These are phyloP conservation scores for Monochamus saltuarius DNA, from an alignment of 1,140 invertebrate species.

Conservation along the genomic window DNA sequence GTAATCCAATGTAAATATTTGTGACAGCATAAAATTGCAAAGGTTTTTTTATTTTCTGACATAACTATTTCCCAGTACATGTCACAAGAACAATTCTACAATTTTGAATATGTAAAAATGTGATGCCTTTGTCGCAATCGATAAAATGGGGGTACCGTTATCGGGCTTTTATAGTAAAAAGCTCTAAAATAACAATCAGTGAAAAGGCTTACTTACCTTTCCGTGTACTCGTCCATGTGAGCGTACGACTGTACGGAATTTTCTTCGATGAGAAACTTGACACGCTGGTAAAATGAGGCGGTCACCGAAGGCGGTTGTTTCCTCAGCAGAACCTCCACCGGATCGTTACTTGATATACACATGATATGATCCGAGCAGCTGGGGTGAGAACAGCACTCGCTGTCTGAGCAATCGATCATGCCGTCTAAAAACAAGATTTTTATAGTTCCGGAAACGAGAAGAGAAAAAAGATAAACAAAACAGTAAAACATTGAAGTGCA, in stretches of 20 bases:
- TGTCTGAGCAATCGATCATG: conserved; percentile 96
- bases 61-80: too few relatives aligned
- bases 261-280: conserved; percentile 98
- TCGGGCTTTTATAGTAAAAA: conserved; percentile 6
- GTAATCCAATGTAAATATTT: too few relatives aligned
- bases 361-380: conserved; percentile 87
- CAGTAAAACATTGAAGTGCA: background rate
- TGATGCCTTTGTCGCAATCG: background rate
- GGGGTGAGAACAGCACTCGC: conserved; percentile 85
- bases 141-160: conserved; percentile 25
- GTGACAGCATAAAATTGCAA: too few relatives aligned
- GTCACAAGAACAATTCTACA: too few relatives aligned
- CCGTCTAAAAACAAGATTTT: conserved; percentile 70
- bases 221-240: conserved; percentile 94
- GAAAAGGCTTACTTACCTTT: conserved; percentile 79
- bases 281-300: conserved; percentile 95
- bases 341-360: conserved; percentile 93
- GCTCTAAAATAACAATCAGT: background rate
- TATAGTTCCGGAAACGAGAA: background rate
- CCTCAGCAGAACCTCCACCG: conserved; percentile 88
- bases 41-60: conserved; percentile 2
- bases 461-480: too few relatives aligned
- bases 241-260: conserved; percentile 98
- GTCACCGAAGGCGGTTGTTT: conserved; percentile 96
- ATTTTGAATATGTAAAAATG: too few relatives aligned